Conservation (phyloP, 1,140 invertebrate genomes). For the Neotoxoptera formosana region DNA sequence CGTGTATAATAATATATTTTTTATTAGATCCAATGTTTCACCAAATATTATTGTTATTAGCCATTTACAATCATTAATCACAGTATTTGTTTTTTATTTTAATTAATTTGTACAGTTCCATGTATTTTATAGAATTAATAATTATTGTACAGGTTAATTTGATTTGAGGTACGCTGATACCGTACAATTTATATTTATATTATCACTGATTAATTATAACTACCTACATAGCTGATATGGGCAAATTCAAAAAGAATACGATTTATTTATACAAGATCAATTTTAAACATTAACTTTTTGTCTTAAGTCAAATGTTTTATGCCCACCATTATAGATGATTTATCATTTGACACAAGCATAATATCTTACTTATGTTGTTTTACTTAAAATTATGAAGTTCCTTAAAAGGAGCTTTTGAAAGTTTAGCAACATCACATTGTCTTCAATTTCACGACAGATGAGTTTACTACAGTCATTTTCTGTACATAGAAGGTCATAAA, state of each 20-base stretch:
- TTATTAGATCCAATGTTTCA: not conserved
- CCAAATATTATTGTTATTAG: not conserved
- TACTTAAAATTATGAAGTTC: not conserved
- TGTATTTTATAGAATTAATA: not conserved
- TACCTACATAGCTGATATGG: not conserved
- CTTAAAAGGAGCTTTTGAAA: slow-evolving; percentile 10
- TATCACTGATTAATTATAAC: not conserved
- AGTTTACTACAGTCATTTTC: not conserved
- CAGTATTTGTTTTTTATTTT: not conserved
- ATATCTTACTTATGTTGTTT: slow-evolving; percentile 1
- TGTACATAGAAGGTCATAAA: not conserved
- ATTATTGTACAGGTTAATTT: not conserved
- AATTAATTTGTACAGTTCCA: not conserved
- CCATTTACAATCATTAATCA: not conserved
- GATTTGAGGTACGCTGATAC: not conserved
- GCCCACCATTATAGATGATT: not conserved
- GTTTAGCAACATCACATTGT: not conserved
- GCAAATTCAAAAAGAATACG: not conserved
- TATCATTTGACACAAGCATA: not conserved
- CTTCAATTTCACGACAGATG: not conserved
- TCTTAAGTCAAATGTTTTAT: not conserved
- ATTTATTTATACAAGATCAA: not conserved
- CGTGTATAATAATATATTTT: not conserved
- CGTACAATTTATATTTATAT: not conserved
- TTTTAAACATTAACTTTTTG: not conserved